Conservation (phyloP, 2,113 vertebrate genomes). For the Otolemur garnettii region DNA sequence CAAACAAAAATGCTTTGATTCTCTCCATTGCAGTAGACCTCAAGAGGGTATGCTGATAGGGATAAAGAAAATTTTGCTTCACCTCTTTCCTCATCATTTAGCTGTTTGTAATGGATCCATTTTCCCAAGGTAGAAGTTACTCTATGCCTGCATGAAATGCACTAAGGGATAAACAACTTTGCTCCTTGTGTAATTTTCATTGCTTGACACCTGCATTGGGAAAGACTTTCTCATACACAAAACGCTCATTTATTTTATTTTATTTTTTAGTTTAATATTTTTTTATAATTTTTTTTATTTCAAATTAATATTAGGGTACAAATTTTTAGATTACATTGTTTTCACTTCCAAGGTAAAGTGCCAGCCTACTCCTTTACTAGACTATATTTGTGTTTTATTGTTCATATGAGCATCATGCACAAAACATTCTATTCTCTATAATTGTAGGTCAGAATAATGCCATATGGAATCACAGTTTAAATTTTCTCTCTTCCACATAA, state of each 20-base stretch:
- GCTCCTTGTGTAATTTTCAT: not conserved
- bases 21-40: not conserved
- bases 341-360: no score
- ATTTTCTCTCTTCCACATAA: not conserved
- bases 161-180: not conserved
- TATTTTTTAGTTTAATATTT: no score
- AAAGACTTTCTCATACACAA: not conserved
- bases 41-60: not conserved
- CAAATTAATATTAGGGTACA: no score
- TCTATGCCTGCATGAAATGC: not conserved
- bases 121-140: not conserved
- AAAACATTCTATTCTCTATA: not conserved
- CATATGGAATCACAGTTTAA: not conserved
- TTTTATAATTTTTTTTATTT: no score
- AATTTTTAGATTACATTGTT: no score
- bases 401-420: no score
- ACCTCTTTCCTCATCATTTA: not conserved
- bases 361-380: no score
- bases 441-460: not conserved
- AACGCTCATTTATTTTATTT: not conserved
- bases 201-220: not conserved
- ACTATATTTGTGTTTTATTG: no score
- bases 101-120: not conserved
- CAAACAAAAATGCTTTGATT: constrained; percentile 9
- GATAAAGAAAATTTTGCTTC: not conserved